A percentile compares a stretch with the other conserved stretches of the same genome.
Conservation (phyloP, 2,113 vertebrate genomes). For the Thalassarche chlororhynchos region DNA sequence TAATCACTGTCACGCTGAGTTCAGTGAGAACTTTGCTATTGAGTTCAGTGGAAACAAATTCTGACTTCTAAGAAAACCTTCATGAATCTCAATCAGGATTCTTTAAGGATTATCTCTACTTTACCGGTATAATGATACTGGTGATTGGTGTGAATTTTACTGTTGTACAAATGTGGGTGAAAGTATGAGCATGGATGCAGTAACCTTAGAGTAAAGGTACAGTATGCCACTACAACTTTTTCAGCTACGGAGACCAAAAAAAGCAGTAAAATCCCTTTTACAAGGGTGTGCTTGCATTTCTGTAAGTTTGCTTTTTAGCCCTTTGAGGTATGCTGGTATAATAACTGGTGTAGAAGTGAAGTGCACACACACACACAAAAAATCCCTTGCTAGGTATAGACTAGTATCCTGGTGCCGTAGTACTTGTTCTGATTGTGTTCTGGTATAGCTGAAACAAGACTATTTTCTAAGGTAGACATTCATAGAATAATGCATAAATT, state of each 20-base stretch:
- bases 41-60: neutral
- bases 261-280: neutral
- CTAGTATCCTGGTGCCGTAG: neutral
- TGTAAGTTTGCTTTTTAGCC: neutral
- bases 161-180: neutral
- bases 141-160: neutral
- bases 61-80: neutral
- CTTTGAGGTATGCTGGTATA: neutral
- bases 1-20: neutral
- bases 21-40: neutral
- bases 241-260: neutral
- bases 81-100: neutral
- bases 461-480: neutral
- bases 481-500: neutral
- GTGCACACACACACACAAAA: fast-evolving
- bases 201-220: neutral
- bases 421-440: neutral
- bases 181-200: neutral
- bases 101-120: neutral
- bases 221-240: neutral
- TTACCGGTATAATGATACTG: neutral
- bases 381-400: neutral
- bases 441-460: neutral
- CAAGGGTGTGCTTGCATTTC: neutral
- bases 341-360: neutral